Conservation (phyloP, 2,113 vertebrate genomes). For the Urocynchramus pylzowi region DNA sequence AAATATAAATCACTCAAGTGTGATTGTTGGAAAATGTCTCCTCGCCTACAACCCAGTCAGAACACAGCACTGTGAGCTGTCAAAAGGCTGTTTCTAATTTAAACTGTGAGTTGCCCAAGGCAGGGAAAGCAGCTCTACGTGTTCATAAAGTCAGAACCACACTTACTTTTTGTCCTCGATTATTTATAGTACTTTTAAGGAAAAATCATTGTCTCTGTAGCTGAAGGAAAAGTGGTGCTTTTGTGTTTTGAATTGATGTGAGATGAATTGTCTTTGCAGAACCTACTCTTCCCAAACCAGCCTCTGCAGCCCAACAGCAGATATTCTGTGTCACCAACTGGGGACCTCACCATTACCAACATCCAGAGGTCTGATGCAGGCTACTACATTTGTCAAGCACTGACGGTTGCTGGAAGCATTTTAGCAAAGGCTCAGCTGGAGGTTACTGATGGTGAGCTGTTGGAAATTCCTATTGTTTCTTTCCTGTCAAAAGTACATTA, state of each 20-base stretch:
- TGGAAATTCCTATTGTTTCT: conserved; percentile 3
- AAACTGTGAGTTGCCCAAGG: neutral
- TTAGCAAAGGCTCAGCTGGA: conserved; percentile 98
- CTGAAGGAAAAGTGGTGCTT: neutral
- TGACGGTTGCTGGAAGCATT: conserved; percentile 97
- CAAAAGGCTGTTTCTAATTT: conserved; percentile 16
- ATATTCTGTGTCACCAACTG: conserved; percentile 89
- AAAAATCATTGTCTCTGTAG: neutral
- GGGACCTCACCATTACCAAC: conserved; percentile 91
- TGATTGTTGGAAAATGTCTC: neutral
- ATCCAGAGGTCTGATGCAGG: conserved; percentile 91
- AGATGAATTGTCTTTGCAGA: conserved; percentile 77
- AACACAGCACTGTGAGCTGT: neutral
- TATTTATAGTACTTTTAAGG: neutral
- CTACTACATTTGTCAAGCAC: conserved; percentile 97
- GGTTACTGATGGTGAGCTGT: conserved; percentile 93
- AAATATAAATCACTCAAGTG: neutral
- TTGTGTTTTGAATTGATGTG: conserved; percentile 11
- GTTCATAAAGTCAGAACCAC: conserved; percentile 1
- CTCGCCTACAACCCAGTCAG: neutral
- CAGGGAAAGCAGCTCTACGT: neutral
- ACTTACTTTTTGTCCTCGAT: neutral
- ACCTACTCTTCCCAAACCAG: conserved; percentile 96
- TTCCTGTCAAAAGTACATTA: neutral
- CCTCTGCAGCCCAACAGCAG: conserved; percentile 92